phyloP scores from a whole-genome alignment of 2,113 vertebrate genomes.

The Argyrosomus japonicus region DNA sequence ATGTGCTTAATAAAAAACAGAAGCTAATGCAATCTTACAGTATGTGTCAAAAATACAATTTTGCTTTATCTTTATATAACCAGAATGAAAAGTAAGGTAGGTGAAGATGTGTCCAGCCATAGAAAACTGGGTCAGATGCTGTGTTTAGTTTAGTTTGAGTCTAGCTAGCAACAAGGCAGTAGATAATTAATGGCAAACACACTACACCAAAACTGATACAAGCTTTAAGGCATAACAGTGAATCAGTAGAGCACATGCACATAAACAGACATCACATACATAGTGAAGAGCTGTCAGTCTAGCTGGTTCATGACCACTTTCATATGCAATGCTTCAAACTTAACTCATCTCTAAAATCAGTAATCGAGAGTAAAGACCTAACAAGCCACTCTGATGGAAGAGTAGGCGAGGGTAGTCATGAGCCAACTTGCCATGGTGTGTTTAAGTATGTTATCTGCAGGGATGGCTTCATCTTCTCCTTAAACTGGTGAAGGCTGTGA shows the following conservation, averaged over 20 bases:
- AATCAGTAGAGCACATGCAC: neutral
- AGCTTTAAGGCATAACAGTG: neutral
- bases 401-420: too few species aligned
- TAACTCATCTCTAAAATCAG: neutral
- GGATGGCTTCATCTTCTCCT: neutral
- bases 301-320: neutral
- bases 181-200: neutral
- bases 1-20: neutral
- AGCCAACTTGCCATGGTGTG: neutral
- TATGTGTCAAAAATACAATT: neutral
- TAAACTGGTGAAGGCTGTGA: neutral
- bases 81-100: neutral
- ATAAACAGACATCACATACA: neutral
- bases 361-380: neutral
- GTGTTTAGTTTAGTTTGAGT: neutral
- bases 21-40: neutral
- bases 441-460: neutral
- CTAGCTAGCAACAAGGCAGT: neutral
- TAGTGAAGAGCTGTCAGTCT: neutral
- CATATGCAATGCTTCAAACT: neutral
- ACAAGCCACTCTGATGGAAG: neutral
- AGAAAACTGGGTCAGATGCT: constrained; percentile 16
- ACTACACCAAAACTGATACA: neutral
- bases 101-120: neutral
- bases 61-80: neutral